Base-by-base conservation (phyloP, 2,888 invertebrate species). In the Cylloceria caligata region DNA sequence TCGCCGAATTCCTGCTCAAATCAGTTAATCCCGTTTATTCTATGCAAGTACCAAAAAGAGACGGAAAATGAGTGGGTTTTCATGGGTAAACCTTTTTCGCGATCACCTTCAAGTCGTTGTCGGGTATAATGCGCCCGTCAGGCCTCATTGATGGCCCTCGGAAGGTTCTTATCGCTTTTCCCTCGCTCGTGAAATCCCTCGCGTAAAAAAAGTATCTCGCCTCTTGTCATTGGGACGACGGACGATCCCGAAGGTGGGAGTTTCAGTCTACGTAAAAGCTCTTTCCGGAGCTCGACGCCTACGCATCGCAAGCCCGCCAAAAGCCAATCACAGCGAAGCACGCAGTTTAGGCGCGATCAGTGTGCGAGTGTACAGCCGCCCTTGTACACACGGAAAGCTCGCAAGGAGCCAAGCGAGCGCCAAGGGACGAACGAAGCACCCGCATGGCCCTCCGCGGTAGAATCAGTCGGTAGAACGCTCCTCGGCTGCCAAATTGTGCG, bases 401-500 rank as follows among this genome's bases (percentile, higher is more conserved):
- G 16, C 24, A 27, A 24, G 47, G 42, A 47, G 47, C 27, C 47
- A n/a, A 75, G 47, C 57, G 73, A 77, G 68, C 64, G 73, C 47
- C 69, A 75, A 85, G 86, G 86, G 84, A 89, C 89, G 89, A 90
- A 89, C 88, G 88, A 84, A 87, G 82, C 80, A 65, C 80, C 72
- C 64, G 39, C 5, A 30, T 75, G 72, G 74, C 80, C 69, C 57
- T 7, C 68, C 45, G 4, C 47, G 72, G 67, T 80, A 72, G 85
- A 88, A 85, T 87, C 88, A 88, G 87, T 89, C 88, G 85, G 88
- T 87, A 84, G 85, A 79, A 13, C 21, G 34, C 79, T n/a, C n/a
- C n/a, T 84, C 80, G 86, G 81, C 86, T 85, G 83, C 81, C 86
- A 84, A 81, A 82, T 75, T 72, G 79, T 49, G 6, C 69, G 52